Conservation (phyloP, 2,113 vertebrate species). For the Ibidorhyncha struthersii region DNA sequence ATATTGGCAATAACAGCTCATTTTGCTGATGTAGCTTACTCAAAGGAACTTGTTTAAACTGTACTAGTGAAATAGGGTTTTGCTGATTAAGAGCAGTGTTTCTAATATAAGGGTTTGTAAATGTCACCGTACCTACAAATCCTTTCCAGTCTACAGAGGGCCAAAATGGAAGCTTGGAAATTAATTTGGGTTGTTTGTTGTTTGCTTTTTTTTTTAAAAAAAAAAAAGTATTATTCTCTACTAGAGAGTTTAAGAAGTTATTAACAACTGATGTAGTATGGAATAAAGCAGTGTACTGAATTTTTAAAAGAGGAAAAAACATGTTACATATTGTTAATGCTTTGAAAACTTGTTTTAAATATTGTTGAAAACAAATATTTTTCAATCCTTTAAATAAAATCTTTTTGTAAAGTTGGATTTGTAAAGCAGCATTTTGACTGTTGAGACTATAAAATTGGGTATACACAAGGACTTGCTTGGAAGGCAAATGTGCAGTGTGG, state of each 20-base stretch:
- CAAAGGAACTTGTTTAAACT: not conserved
- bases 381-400: constrained; percentile 87
- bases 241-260: not conserved
- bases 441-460: not conserved
- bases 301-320: constrained; percentile 49
- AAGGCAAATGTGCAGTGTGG: not conserved
- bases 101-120: not conserved
- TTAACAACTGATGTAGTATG: not conserved
- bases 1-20: not conserved
- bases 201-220: not conserved
- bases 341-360: constrained; percentile 73
- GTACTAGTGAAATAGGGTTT: not conserved
- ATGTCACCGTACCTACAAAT: not conserved
- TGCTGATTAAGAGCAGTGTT: not conserved
- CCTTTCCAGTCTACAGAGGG: not conserved
- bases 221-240: not conserved
- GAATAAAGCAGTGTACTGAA: constrained; percentile 4
- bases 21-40: not conserved
- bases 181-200: not conserved
- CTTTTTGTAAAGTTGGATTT: constrained; percentile 60
- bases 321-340: constrained; percentile 73
- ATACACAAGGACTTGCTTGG: not conserved
- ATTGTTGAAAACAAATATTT: constrained; percentile 75
- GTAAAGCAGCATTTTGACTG: not conserved
- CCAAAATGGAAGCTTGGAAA: constrained; percentile 4